Evolutionary conservation across 92 coral and sea anemone genomes (phyloP).

Genomic region (Desmophyllum pertusum): DNA sequence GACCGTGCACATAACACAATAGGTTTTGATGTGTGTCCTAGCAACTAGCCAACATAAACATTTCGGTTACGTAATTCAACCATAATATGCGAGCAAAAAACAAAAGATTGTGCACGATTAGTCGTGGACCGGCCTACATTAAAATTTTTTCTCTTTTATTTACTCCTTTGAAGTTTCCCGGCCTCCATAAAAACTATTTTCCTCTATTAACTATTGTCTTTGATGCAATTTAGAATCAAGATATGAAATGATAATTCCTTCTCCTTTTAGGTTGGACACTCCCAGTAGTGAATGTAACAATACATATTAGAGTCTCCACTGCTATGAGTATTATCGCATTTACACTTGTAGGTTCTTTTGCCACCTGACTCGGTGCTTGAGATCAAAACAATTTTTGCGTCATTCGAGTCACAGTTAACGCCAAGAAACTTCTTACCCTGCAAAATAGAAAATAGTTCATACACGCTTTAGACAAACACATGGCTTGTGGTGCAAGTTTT

Average conservation of each 20-base stretch:
- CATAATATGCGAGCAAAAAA: too few relatives aligned
- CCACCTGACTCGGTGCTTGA: background rate
- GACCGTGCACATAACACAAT: too few relatives aligned
- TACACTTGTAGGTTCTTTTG: background rate
- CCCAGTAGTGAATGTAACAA: slow-evolving; percentile 22
- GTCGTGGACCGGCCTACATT: too few relatives aligned
- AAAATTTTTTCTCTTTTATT: too few relatives aligned
- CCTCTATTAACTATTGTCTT: background rate
- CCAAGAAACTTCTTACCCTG: slow-evolving; percentile 34
- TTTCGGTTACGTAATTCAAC: too few relatives aligned
- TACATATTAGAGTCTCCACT: background rate
- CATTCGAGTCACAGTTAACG: slow-evolving; percentile 24
- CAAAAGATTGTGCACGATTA: too few relatives aligned
- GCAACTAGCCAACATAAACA: too few relatives aligned
- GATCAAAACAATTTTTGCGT: background rate
- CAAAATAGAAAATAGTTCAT: background rate
- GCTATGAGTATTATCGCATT: background rate
- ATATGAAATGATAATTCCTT: background rate
- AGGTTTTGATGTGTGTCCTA: too few relatives aligned
- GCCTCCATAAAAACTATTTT: too few relatives aligned
- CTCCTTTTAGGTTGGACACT: background rate
- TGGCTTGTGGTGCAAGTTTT: background rate
- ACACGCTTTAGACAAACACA: too few relatives aligned
- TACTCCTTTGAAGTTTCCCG: too few relatives aligned
- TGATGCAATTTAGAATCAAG: too few relatives aligned